A percentile compares a stretch with the other conserved stretches of the same genome.
These are phyloP conservation scores for Caranx melampygus DNA, from an alignment of 2,113 vertebrate species.

Conservation along the genomic window DNA sequence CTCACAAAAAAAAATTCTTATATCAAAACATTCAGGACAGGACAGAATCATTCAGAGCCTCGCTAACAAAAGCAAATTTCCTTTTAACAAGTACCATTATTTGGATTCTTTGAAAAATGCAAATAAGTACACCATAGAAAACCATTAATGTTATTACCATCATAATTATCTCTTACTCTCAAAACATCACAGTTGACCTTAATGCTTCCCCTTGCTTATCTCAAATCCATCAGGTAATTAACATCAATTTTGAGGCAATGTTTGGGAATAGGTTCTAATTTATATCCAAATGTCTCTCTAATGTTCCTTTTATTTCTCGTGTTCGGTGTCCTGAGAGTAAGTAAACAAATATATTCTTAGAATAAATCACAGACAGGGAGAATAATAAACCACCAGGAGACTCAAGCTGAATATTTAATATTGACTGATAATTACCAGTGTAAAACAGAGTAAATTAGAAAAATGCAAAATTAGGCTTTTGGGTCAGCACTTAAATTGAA, in stretches of 20 bases:
- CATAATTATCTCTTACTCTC: conserved; percentile 47
- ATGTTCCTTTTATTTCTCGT: conserved; percentile 63
- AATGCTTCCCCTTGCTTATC: conserved; percentile 12
- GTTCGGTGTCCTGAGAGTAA: conserved; percentile 65
- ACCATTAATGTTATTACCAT: conserved; percentile 44
- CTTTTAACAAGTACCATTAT: conserved; percentile 13
- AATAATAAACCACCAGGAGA: conserved; percentile 67
- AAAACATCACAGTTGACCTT: conserved; percentile 60
- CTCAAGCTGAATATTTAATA: conserved; percentile 67
- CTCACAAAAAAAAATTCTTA: conserved; percentile 25
- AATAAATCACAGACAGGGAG: conserved; percentile 61
- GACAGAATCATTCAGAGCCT: conserved; percentile 24
- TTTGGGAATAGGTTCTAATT: conserved; percentile 61
- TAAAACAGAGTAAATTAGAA: conserved; percentile 65
- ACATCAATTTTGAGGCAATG: conserved; percentile 49
- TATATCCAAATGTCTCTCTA: conserved; percentile 58
- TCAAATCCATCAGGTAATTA: conserved; percentile 72
- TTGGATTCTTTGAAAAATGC: conserved; percentile 49
- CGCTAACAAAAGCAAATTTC: conserved; percentile 29
- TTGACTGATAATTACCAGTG: conserved; percentile 65
- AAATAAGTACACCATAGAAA: conserved; percentile 48
- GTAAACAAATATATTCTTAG: conserved; percentile 71
- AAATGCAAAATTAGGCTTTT: conserved; percentile 55
- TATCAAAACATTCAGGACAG: conserved; percentile 28
- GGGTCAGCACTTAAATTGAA: conserved; percentile 32